A percentile compares a stretch with the other conserved stretches of the same genome.
These are phyloP conservation scores for Sorex fumeus DNA, from an alignment of 2,113 vertebrate species.

Conservation along the genomic window DNA sequence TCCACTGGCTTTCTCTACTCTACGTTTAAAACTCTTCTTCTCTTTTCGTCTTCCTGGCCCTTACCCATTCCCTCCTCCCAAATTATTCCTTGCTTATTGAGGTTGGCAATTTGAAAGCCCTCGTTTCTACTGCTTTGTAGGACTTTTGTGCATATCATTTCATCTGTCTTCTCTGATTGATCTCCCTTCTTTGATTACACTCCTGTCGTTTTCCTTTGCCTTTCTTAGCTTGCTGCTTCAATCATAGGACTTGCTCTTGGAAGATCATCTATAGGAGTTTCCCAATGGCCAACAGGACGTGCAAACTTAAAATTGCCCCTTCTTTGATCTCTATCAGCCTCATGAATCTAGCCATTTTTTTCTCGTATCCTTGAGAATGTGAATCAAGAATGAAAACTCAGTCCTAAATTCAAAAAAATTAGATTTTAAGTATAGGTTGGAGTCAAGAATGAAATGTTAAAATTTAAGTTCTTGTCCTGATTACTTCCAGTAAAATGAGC, in stretches of 20 bases:
- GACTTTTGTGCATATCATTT: background rate
- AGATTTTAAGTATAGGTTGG: slow-evolving; percentile 14
- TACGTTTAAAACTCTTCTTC: background rate
- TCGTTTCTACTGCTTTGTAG: background rate
- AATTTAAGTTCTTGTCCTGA: background rate
- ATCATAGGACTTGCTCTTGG: background rate
- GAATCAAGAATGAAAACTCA: background rate
- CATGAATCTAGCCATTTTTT: background rate
- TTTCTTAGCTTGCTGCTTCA: slow-evolving; percentile 14
- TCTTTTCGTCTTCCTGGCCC: background rate
- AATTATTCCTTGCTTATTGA: background rate
- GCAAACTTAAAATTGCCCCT: background rate
- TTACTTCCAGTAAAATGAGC: background rate
- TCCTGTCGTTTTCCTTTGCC: slow-evolving; percentile 18
- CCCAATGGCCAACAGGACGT: background rate
- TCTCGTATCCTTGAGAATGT: background rate
- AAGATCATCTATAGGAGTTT: background rate
- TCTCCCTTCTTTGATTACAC: slow-evolving; percentile 29
- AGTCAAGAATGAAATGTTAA: background rate
- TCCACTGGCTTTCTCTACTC: background rate
- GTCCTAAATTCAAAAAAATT: background rate
- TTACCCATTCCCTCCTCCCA: background rate
- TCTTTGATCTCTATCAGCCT: background rate
- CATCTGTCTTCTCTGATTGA: slow-evolving; percentile 40
- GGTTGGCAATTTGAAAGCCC: slow-evolving; percentile 24